Evolutionary conservation across 1,140 invertebrate genomes (phyloP).

Genomic region (Drosophila trapezifrons): DNA sequence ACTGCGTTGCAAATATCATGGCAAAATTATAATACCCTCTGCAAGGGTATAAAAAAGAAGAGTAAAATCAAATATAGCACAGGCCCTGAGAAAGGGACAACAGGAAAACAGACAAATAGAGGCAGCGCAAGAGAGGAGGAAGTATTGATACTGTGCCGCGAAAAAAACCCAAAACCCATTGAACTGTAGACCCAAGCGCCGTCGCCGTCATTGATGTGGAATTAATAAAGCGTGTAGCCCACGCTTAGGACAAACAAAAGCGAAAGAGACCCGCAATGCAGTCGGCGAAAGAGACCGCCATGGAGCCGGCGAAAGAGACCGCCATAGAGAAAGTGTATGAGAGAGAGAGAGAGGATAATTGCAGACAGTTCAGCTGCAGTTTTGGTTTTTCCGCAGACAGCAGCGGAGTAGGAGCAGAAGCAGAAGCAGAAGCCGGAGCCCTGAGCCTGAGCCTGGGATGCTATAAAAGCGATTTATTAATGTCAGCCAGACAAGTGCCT

Average conservation of each 20-base stretch:
- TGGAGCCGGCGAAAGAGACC: neutral
- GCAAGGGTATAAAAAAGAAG: no score
- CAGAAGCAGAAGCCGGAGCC: neutral
- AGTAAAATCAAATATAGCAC: conserved; percentile 29
- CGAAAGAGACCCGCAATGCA: conserved; percentile 11
- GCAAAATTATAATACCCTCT: no score
- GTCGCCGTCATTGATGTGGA: conserved; percentile 67
- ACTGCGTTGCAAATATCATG: no score
- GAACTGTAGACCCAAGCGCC: conserved; percentile 55
- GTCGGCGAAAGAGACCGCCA: neutral
- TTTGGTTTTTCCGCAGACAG: conserved; percentile 41
- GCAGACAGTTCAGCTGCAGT: conserved; percentile 59
- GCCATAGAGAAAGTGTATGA: conserved; percentile 16
- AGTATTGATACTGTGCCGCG: neutral
- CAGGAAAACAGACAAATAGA: neutral
- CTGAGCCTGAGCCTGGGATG: conserved; percentile 34
- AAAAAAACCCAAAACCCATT: conserved; percentile 42
- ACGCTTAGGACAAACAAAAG: conserved; percentile 63
- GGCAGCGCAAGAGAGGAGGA: neutral
- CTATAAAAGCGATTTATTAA: conserved; percentile 82
- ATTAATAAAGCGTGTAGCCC: conserved; percentile 72
- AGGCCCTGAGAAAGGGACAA: neutral
- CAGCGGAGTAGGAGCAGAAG: conserved; percentile 19
- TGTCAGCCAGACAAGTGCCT: conserved; percentile 80
- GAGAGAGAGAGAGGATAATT: conserved; percentile 27